Evolutionary conservation across 92 coral and sea anemone genomes (phyloP).

Genomic region (Actinernus sp.): DNA sequence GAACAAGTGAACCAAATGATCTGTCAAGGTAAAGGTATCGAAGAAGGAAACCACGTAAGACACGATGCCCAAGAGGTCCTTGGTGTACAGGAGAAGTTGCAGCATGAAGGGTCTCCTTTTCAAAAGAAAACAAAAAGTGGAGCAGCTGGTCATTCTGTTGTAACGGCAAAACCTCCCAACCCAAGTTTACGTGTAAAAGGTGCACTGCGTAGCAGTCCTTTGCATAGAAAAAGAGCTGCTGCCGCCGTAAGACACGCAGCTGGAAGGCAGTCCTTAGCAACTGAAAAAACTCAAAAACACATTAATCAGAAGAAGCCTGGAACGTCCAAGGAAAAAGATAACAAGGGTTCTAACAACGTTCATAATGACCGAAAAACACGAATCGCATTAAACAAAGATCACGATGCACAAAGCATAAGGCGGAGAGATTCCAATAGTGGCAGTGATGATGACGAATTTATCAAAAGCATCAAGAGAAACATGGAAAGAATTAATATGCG

Average conservation of each 20-base stretch:
- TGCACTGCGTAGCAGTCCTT: constrained; percentile 24
- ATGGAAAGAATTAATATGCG: constrained; percentile 81
- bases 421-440: background rate
- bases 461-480: constrained; percentile 73
- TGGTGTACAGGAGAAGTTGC: background rate
- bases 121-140: background rate
- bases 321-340: background rate
- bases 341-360: background rate
- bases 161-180: constrained; percentile 40
- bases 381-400: background rate
- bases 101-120: background rate
- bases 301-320: background rate
- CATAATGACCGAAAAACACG: background rate
- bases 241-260: constrained; percentile 18
- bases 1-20: background rate
- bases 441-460: constrained; percentile 60
- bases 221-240: constrained; percentile 41
- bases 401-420: background rate
- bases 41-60: background rate
- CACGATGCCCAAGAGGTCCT: background rate
- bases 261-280: constrained; percentile 3
- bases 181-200: constrained; percentile 22
- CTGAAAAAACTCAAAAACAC: background rate
- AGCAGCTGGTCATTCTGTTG: background rate
- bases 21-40: background rate